phyloP scores from a whole-genome alignment of 2,113 vertebrate species.

The Chelonoidis abingdonii region DNA sequence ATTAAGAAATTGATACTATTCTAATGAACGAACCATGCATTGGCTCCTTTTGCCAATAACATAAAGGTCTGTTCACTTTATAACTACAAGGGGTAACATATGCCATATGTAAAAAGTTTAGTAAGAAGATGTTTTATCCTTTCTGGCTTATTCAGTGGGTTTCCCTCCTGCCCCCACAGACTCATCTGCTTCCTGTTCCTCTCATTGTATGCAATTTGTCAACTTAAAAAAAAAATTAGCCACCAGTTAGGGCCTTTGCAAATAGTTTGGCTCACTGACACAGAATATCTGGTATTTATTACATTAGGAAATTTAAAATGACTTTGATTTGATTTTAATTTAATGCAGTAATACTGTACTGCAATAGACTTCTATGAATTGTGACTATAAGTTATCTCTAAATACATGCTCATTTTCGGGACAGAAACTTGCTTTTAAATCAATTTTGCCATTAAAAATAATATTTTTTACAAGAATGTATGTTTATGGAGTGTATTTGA shows the following conservation, averaged over 20 bases:
- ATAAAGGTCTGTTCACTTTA: not conserved
- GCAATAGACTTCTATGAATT: not conserved
- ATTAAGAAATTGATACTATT: not conserved
- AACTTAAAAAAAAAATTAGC: conserved; percentile 40
- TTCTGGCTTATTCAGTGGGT: not conserved
- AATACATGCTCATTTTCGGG: not conserved
- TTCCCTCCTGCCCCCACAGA: not conserved
- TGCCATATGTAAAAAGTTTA: not conserved
- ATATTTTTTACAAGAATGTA: not conserved
- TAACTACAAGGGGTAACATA: not conserved
- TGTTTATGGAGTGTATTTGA: not conserved
- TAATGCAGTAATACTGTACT: conserved; percentile 50
- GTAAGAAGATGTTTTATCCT: not conserved
- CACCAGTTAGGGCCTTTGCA: conserved; percentile 43
- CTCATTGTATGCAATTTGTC: not conserved
- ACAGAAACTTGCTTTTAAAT: conserved; percentile 13
- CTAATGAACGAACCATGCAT: not conserved
- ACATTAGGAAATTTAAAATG: conserved; percentile 42
- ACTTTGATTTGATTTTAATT: conserved; percentile 61
- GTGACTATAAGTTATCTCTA: not conserved
- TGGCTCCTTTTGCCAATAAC: not conserved
- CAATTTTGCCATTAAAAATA: conserved; percentile 16
- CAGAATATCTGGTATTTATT: conserved; percentile 65
- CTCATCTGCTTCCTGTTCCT: not conserved
- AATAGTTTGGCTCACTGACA: conserved; percentile 40